Evolutionary conservation across 2,113 vertebrate genomes (phyloP).

Genomic region (Andinoacara biseriatus): DNA sequence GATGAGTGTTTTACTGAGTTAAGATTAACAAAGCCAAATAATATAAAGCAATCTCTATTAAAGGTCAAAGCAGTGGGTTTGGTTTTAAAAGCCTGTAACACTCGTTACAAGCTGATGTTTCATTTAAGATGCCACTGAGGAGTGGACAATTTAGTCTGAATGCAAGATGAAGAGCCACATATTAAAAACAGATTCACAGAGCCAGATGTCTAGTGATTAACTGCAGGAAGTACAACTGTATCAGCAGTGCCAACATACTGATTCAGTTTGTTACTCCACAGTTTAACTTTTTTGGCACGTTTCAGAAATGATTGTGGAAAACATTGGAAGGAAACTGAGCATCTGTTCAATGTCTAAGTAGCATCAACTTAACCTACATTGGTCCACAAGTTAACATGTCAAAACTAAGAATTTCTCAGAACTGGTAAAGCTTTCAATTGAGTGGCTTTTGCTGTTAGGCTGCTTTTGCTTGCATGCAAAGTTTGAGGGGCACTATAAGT

Average conservation of each 20-base stretch:
- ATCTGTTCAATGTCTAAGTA: neutral
- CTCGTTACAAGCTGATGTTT: neutral
- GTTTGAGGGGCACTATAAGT: neutral
- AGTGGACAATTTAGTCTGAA: neutral
- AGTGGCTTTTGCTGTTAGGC: neutral
- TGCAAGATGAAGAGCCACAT: neutral
- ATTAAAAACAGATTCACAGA: neutral
- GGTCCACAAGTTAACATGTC: conserved; percentile 20
- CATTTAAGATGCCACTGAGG: neutral
- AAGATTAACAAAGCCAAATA: neutral
- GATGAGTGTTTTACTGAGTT: neutral
- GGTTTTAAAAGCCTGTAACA: neutral
- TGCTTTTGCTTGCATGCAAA: neutral
- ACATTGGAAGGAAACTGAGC: too few species aligned
- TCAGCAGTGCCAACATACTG: neutral
- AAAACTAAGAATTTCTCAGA: neutral
- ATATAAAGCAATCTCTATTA: neutral
- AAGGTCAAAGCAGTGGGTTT: neutral
- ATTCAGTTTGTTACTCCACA: neutral
- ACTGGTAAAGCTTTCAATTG: neutral
- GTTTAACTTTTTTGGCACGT: neutral
- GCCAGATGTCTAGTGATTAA: neutral
- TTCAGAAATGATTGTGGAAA: conserved; percentile 5
- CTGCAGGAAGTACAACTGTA: neutral
- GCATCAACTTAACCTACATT: conserved; percentile 1